Evolutionary conservation across 2,888 invertebrate species (phyloP).

Genomic region (Aphodius sticticus): DNA sequence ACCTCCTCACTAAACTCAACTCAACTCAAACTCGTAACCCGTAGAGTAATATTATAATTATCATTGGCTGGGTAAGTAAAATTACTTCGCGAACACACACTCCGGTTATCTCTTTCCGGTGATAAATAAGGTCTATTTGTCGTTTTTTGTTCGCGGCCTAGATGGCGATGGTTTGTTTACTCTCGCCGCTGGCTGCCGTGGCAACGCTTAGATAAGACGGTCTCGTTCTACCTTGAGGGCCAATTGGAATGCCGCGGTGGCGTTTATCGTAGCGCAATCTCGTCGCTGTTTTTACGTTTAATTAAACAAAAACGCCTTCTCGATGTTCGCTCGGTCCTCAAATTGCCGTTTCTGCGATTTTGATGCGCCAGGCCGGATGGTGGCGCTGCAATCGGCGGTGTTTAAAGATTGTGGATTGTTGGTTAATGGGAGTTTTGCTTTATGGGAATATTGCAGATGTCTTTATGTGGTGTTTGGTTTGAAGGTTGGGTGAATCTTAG

Average conservation of each 20-base stretch:
- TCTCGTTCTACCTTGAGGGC: neutral
- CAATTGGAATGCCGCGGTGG: constrained; percentile 14
- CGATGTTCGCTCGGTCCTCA: constrained; percentile 15
- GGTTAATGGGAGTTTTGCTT: neutral
- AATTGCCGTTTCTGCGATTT: constrained; percentile 19
- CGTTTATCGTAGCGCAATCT: constrained; percentile 23
- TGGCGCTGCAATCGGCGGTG: neutral
- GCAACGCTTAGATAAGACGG: neutral
- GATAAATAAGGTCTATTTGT: constrained; percentile 4
- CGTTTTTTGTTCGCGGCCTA: neutral
- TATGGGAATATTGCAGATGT: neutral
- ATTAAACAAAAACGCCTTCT: constrained; percentile 25
- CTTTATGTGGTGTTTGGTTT: neutral
- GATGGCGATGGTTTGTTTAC: neutral
- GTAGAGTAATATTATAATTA: neutral
- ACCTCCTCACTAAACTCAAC: neutral
- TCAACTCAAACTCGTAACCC: too few relatives aligned
- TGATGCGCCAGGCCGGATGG: constrained; percentile 15
- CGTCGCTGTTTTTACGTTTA: constrained; percentile 24
- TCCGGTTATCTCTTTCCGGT: neutral
- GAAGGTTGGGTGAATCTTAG: neutral
- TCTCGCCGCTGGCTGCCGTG: neutral
- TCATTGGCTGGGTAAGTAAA: neutral
- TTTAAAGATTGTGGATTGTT: neutral
- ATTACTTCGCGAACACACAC: neutral